These are phyloP conservation scores for Rhamphomyia laevipes DNA, from an alignment of 2,888 invertebrate genomes.

Conservation along the genomic window DNA sequence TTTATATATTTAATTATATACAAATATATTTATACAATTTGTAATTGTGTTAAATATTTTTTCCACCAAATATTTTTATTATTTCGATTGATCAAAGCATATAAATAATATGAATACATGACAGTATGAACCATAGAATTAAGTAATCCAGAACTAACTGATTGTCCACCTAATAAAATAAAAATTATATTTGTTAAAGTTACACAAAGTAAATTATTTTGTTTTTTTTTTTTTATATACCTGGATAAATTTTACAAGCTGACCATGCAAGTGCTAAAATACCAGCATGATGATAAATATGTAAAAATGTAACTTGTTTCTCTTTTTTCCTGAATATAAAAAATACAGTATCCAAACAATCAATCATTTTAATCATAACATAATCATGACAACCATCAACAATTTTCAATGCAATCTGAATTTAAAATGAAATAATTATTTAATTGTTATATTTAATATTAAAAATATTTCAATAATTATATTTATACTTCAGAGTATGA, in stretches of 20 bases:
- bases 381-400: constrained; percentile 43
- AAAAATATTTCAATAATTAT: no score
- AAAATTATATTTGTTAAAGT: not conserved
- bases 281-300: constrained; percentile 67
- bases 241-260: constrained; percentile 40
- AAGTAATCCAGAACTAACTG: constrained; percentile 72
- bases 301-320: constrained; percentile 62
- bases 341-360: constrained; percentile 57
- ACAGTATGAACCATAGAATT: constrained; percentile 84
- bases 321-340: constrained; percentile 64
- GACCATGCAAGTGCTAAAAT: constrained; percentile 57
- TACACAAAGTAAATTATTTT: not conserved
- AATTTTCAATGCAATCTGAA: constrained; percentile 31
- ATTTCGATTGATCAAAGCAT: constrained; percentile 76
- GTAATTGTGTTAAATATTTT: constrained; percentile 74
- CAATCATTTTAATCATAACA: constrained; percentile 49
- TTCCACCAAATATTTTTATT: constrained; percentile 94
- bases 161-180: constrained; percentile 60
- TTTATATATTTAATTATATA: no score
- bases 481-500: constrained; percentile 12
- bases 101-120: constrained; percentile 85
- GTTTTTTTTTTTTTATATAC: constrained; percentile 24
- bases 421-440: no score
- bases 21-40: constrained; percentile 50
- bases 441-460: no score